Conservation (phyloP, 2,113 vertebrate genomes). For the Ginglymostoma cirratum region DNA sequence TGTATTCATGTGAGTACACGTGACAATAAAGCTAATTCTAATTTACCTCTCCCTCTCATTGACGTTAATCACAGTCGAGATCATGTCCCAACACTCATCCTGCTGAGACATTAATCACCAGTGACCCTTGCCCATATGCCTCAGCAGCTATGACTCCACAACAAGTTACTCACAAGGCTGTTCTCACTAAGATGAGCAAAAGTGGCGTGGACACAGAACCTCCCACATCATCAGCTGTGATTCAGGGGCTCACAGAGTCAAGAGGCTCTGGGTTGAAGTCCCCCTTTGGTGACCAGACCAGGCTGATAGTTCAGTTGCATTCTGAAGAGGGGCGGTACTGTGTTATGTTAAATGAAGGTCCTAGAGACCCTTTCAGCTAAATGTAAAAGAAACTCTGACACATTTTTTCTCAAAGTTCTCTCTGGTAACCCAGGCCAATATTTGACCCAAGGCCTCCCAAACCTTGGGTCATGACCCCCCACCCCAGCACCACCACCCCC, state of each 20-base stretch:
- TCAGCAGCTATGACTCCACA: background rate
- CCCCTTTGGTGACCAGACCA: background rate
- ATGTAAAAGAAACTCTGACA: background rate
- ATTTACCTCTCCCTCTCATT: background rate
- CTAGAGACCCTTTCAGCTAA: background rate
- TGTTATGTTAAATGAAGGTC: background rate
- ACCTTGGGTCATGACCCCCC: no score
- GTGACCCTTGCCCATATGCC: background rate
- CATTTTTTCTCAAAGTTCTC: background rate
- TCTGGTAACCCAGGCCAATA: background rate
- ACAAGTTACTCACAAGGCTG: background rate
- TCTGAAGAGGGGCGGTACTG: background rate
- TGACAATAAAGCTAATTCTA: no score
- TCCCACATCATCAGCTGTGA: background rate
- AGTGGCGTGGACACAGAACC: background rate
- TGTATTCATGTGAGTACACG: no score
- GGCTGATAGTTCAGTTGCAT: background rate
- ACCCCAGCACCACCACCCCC: no score
- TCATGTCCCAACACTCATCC: background rate
- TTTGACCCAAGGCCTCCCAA: background rate
- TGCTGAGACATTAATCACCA: background rate
- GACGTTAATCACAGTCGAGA: background rate
- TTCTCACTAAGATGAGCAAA: background rate
- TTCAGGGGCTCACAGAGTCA: background rate
- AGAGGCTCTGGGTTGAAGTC: background rate